Evolutionary conservation across 64 coral and sea anemone species (phyloP).

Genomic region (Stylophora pistillata): DNA sequence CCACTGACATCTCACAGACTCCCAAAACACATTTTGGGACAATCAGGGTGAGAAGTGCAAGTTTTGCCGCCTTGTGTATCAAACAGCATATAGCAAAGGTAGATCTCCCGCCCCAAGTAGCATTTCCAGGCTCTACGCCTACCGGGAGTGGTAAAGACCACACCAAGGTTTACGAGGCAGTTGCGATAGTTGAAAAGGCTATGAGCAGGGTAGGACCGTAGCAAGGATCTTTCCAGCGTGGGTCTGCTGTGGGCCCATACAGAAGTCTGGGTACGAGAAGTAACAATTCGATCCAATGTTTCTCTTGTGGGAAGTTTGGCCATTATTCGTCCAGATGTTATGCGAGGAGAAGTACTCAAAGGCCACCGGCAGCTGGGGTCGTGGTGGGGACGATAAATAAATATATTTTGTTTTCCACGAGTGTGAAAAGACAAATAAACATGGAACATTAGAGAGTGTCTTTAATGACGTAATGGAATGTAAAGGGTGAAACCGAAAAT

Average conservation of each 20-base stretch:
- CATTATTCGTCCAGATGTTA: not conserved
- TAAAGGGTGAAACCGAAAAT: no score
- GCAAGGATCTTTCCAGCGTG: not conserved
- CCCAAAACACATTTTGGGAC: conserved; percentile 10
- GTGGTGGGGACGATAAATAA: no score
- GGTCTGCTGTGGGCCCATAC: conserved; percentile 8
- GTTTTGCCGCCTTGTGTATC: conserved; percentile 1
- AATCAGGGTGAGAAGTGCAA: conserved; percentile 23
- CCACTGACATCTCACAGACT: conserved; percentile 50
- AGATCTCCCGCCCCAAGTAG: not conserved
- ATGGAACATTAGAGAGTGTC: no score
- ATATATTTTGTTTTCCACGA: no score
- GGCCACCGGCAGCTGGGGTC: no score
- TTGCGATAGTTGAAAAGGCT: conserved; percentile 1
- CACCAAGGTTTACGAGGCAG: no score
- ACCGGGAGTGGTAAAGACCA: no score
- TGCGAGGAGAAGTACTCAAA: not conserved
- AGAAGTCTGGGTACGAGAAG: conserved; percentile 6
- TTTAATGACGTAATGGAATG: no score
- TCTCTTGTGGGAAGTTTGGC: conserved; percentile 29
- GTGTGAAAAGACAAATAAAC: no score
- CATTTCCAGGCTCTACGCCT: no score
- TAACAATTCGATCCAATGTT: conserved; percentile 14
- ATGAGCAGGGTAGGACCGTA: not conserved
- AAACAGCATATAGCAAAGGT: not conserved